Base-by-base conservation (phyloP, 1,140 invertebrate species). In the Ceratina japonica region DNA sequence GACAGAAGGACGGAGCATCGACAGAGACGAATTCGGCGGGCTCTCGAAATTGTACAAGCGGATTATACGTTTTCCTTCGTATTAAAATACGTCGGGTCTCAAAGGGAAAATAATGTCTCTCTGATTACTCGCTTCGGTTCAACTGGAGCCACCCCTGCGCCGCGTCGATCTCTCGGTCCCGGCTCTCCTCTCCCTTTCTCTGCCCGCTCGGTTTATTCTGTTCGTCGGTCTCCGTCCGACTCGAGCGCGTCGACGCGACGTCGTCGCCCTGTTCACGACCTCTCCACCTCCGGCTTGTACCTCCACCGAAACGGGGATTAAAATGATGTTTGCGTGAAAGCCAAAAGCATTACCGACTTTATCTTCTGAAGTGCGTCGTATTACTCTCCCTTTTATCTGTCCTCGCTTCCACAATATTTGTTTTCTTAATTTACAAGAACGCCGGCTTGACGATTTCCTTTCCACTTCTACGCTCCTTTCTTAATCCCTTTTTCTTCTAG, bases 311-410 rank as follows among this genome's bases (percentile, higher is more conserved):
- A 87, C 88, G 90, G 89, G 91, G 91, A 92, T 93, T 92, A 93
- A 92, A 93, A 91, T 89, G 90, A 92, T 92, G 92, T 93, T 93
- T 93, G 92, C 91, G 89, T 87, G 90, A 90, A 92, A 92, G 90
- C 91, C 91, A 91, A 92, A 91, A 90, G 91, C 91, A 92, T 92
- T 91, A 92, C 90, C 88, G 89, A 92, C 89, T 92, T 92, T 92
- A 92, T 92, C 91, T 91, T 90, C 87, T 89, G 83, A 91, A 92
- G 89, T 89, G 88, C 85, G 87, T 80, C 85, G 87, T 90, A 91
- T 90, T 90, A 90, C 87, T 88, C 87, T 91, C 86, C 87, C 89
- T 92, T 92, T 92, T 92, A 91, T 92, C 90, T 89, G 72, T 83
- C 65, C 79, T 85, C 87, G 83, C 84, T 79, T 78, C 82, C 71